Conservation (phyloP, 1,140 invertebrate genomes). For the Drosophila novamexicana region DNA sequence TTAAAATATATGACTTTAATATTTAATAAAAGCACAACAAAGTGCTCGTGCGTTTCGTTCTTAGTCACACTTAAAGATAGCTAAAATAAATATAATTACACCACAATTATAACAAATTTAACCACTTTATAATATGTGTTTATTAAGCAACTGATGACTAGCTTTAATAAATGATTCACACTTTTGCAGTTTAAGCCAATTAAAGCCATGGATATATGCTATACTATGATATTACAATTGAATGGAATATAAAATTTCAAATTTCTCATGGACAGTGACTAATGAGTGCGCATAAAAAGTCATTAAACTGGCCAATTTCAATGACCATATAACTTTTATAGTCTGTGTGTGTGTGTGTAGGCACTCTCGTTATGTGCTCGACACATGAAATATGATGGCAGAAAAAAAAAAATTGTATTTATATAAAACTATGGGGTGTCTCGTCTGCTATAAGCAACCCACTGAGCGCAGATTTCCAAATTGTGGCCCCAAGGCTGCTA, state of each 20-base stretch:
- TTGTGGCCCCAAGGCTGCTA: constrained; percentile 30
- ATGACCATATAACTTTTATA: constrained; percentile 6
- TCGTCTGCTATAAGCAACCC: background rate
- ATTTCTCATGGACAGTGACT: constrained; percentile 52
- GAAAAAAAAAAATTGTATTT: background rate
- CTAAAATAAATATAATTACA: constrained; percentile 7
- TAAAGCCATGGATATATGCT: constrained; percentile 12
- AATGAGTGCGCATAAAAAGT: constrained; percentile 45
- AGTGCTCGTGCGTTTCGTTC: background rate
- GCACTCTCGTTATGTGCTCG: no score
- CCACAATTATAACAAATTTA: constrained; percentile 1
- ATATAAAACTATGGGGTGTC: constrained; percentile 19
- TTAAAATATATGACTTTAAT: no score
- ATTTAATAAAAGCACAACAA: background rate
- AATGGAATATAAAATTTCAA: constrained; percentile 36
- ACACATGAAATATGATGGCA: constrained; percentile 33
- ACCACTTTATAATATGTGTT: background rate
- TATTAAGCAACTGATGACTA: constrained; percentile 15
- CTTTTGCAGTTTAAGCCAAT: constrained; percentile 23
- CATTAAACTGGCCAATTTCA: constrained; percentile 46
- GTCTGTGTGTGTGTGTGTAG: background rate
- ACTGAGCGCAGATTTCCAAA: constrained; percentile 28
- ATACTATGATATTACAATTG: constrained; percentile 22
- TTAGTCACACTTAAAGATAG: constrained; percentile 3
- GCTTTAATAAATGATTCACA: constrained; percentile 39